Base-by-base conservation (phyloP, 2,113 vertebrate genomes). In the Aptenodytes forsteri region DNA sequence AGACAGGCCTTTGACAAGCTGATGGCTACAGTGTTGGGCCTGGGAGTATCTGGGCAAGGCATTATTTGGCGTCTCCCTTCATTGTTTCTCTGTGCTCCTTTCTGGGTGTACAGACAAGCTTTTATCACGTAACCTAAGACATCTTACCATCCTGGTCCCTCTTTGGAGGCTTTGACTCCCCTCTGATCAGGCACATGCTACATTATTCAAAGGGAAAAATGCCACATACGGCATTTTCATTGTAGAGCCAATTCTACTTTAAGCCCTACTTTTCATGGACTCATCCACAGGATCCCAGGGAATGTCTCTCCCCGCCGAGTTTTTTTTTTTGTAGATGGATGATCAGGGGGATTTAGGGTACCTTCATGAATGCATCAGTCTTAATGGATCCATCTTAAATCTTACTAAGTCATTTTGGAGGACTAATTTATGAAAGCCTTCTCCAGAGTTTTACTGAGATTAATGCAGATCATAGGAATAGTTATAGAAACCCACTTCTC, bases 221-320 rank as follows among this genome's bases (percentile, higher is more conserved):
- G 11, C 4, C 13, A 23, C 4, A 16, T 34, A 17, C 13, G 46
- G 7, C 18, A 52, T 89, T 89, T 89, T 16, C 7, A 10, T 44
- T 2, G 0, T 19, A 62, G 4, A 56, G 0, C 3, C 7, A 86
- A 44, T 62, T 80, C 42, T 58, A 2, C 22, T 56, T 52, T 18
- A 79, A 52, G 6, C 5, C 4, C 7, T 38, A 13, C 19, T 52
- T 76, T 40, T 77, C 38, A 34, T 30, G 15, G 62, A 26, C 10
- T 58, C 20, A n/a, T 13, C 58, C 21, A 44, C 11, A 89, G 47
- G 36, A 66, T n/a, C 6, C 7, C 26, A 44, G 15, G 26, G 5
- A 52, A 70, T 13, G 3, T 30, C 14, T 8, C 7, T 19, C 23
- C 2, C 2, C 1, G 13, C 5, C 2, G 2, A 25, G 9, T 5